Conservation (phyloP, 1,140 invertebrate genomes). For the Halictus rubicundus region DNA sequence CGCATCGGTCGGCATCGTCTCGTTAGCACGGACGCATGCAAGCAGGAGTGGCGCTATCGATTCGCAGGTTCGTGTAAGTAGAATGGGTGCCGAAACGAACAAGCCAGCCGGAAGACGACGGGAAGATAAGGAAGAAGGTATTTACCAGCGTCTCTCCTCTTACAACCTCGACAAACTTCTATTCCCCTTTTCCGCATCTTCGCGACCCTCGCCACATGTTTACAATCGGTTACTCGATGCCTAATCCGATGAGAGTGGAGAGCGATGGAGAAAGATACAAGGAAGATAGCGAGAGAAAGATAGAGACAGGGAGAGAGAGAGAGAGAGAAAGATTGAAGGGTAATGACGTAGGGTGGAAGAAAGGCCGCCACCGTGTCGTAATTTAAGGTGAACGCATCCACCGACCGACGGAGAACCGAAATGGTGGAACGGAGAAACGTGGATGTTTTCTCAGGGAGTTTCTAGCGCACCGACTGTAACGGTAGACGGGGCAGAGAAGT, state of each 20-base stretch:
- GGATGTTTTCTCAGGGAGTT: slow-evolving; percentile 24
- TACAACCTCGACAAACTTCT: slow-evolving; percentile 69
- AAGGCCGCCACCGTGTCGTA: slow-evolving; percentile 45
- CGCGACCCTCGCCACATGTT: slow-evolving; percentile 52
- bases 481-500: slow-evolving; percentile 9
- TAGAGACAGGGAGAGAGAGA: not conserved
- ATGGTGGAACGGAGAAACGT: not conserved
- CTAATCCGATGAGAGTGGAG: slow-evolving; percentile 61
- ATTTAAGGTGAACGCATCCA: slow-evolving; percentile 59
- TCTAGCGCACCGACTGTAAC: slow-evolving; percentile 20
- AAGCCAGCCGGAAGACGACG: slow-evolving; percentile 37
- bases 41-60: slow-evolving; percentile 26
- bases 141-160: slow-evolving; percentile 68
- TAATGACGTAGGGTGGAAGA: not conserved
- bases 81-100: slow-evolving; percentile 46
- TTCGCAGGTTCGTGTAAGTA: slow-evolving; percentile 34
- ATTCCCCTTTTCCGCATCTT: slow-evolving; percentile 63
- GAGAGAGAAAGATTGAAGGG: not conserved
- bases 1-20: not conserved
- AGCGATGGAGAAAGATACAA: slow-evolving; percentile 10
- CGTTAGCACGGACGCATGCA: not conserved
- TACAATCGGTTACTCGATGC: slow-evolving; percentile 71
- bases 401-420: slow-evolving; percentile 19
- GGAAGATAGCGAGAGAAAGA: not conserved
- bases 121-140: slow-evolving; percentile 63